Percentiles rank a stretch among this genome's conserved stretches.
Evolutionary conservation across 2,113 vertebrate genomes (phyloP).

Genomic region (Scartelaos histophorus): DNA sequence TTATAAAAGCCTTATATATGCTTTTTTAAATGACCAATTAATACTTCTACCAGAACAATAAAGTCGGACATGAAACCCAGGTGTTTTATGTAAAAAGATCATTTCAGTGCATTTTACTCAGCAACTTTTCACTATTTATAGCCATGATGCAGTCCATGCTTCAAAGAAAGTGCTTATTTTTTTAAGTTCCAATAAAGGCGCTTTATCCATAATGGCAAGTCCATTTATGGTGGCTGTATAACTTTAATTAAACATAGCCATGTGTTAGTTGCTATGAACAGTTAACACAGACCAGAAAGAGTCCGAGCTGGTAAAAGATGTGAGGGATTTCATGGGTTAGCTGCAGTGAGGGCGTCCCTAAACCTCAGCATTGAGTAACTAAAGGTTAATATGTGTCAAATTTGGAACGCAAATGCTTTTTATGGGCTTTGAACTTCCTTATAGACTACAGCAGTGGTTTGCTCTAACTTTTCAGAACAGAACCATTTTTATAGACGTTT

Average conservation of each 20-base stretch:
- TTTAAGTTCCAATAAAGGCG: slow-evolving; percentile 73
- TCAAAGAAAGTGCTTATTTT: slow-evolving; percentile 77
- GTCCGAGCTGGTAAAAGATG: slow-evolving; percentile 52
- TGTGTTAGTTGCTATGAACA: slow-evolving; percentile 66
- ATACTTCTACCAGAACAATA: slow-evolving; percentile 76
- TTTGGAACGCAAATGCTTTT: slow-evolving; percentile 32
- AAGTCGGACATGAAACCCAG: slow-evolving; percentile 75
- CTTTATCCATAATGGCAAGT: slow-evolving; percentile 69
- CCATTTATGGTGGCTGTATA: slow-evolving; percentile 77
- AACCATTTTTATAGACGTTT: neutral
- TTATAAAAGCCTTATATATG: slow-evolving; percentile 70
- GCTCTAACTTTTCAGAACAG: neutral
- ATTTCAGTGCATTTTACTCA: slow-evolving; percentile 64
- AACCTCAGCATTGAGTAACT: slow-evolving; percentile 17
- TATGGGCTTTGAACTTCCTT: slow-evolving; percentile 14
- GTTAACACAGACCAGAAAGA: slow-evolving; percentile 59
- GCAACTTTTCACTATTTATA: slow-evolving; percentile 55
- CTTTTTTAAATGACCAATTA: slow-evolving; percentile 78
- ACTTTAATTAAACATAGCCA: slow-evolving; percentile 78
- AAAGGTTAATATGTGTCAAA: slow-evolving; percentile 41
- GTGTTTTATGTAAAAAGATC: slow-evolving; percentile 73
- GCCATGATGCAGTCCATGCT: slow-evolving; percentile 63
- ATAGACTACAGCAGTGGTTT: neutral
- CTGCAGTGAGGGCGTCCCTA: slow-evolving; percentile 29
- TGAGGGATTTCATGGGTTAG: slow-evolving; percentile 43